Conservation (phyloP, 92 coral and sea anemone species). For the Meandrina meandrites region DNA sequence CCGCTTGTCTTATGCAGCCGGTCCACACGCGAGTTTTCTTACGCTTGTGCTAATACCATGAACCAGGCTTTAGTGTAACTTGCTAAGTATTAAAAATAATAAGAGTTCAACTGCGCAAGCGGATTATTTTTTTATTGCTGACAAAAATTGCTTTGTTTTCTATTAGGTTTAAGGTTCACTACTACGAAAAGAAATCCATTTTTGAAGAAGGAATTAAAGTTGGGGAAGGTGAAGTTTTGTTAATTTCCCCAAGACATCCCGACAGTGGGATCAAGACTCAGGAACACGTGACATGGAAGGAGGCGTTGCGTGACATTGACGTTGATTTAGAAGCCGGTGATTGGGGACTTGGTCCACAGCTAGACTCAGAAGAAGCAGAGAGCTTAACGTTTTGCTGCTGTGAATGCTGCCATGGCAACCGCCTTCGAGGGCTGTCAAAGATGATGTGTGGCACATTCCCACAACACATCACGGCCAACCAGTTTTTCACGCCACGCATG, state of each 20-base stretch:
- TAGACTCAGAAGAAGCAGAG: constrained; percentile 49
- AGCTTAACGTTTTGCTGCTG: constrained; percentile 65
- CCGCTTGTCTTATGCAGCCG: too few species aligned
- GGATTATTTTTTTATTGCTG: too few species aligned
- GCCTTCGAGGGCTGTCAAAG: constrained; percentile 36
- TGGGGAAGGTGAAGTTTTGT: constrained; percentile 64
- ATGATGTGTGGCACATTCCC: constrained; percentile 62
- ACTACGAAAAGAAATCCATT: constrained; percentile 34
- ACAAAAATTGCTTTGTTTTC: neutral
- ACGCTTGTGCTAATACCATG: too few species aligned
- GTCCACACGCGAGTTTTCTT: too few species aligned
- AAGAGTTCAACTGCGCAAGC: neutral
- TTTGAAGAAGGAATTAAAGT: constrained; percentile 33
- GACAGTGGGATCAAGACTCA: constrained; percentile 1
- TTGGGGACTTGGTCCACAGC: constrained; percentile 70
- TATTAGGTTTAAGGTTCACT: constrained; percentile 49
- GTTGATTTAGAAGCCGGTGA: constrained; percentile 52
- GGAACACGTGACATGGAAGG: constrained; percentile 46
- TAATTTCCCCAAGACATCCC: constrained; percentile 52
- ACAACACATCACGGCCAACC: constrained; percentile 61
- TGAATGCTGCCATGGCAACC: constrained; percentile 55
- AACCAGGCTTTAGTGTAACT: too few species aligned
- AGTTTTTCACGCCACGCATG: constrained; percentile 69
- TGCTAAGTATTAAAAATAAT: neutral
- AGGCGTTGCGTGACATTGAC: constrained; percentile 45